Percentiles rank a stretch among this genome's conserved stretches.
Evolutionary conservation across 2,113 vertebrate genomes (phyloP).

Genomic region (Nicator chloris): DNA sequence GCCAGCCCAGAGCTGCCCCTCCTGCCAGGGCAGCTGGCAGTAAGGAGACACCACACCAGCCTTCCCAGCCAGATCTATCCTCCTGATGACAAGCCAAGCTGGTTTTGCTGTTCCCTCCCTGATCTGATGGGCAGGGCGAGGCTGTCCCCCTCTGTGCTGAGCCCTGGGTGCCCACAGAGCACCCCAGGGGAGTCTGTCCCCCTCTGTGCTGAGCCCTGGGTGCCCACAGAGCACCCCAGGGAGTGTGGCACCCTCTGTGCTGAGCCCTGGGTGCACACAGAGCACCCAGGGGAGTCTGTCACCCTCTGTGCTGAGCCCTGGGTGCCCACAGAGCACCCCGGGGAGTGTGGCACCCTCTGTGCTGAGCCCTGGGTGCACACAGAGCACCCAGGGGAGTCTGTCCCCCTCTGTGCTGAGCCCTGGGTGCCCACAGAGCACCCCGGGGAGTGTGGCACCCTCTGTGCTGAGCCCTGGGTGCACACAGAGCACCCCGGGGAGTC

Average conservation of each 20-base stretch:
- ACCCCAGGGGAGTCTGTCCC: not conserved
- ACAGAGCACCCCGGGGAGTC: not conserved
- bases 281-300: not conserved
- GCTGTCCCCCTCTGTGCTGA: not conserved
- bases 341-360: not conserved
- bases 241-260: not conserved
- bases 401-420: not conserved
- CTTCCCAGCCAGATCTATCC: not conserved
- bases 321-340: not conserved
- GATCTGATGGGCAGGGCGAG: not conserved
- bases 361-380: not conserved
- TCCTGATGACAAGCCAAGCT: not conserved
- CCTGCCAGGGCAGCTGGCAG: not conserved
- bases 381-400: not conserved
- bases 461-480: not conserved
- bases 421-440: not conserved
- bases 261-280: not conserved
- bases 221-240: not conserved
- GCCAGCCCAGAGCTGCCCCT: not conserved
- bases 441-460: too few relatives aligned
- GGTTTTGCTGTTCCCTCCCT: not conserved
- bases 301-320: too few relatives aligned
- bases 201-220: not conserved
- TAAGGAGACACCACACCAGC: not conserved
- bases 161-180: not conserved